phyloP scores from a whole-genome alignment of 2,113 vertebrate genomes.

The Embiotoca jacksoni region DNA sequence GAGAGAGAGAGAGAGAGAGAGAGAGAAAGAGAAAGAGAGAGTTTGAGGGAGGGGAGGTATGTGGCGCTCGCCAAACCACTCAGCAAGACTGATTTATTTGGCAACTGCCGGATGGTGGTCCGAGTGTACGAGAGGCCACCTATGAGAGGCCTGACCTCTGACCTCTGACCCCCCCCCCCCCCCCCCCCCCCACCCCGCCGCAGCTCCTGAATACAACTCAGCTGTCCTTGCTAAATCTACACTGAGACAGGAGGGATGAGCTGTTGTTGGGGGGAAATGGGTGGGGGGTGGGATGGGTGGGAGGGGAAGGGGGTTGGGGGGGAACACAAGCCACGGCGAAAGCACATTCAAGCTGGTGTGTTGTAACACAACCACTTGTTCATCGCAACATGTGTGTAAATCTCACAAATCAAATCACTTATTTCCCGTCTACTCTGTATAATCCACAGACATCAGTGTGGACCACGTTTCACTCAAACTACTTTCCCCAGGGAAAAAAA shows the following conservation, averaged over 20 bases:
- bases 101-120: slow-evolving; percentile 68
- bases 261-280: slow-evolving; percentile 12
- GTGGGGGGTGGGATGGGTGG: too few relatives aligned
- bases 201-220: slow-evolving; percentile 58
- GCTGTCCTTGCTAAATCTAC: slow-evolving; percentile 68
- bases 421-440: too few relatives aligned
- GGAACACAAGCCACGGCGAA: too few relatives aligned
- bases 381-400: too few relatives aligned
- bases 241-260: slow-evolving; percentile 30
- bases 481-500: too few relatives aligned
- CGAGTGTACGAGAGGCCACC: slow-evolving; percentile 62
- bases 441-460: too few relatives aligned
- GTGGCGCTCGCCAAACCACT: slow-evolving; percentile 59
- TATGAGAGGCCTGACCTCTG: slow-evolving; percentile 36
- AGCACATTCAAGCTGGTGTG: too few relatives aligned
- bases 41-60: slow-evolving; percentile 30
- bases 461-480: too few relatives aligned
- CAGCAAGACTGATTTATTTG: slow-evolving; percentile 71
- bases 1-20: not conserved
- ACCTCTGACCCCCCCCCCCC: slow-evolving; percentile 43
- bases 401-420: too few relatives aligned
- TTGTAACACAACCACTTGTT: too few relatives aligned
- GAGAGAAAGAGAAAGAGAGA: slow-evolving; percentile 34
- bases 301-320: too few relatives aligned
- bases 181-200: not conserved